A percentile compares a stretch with the other conserved stretches of the same genome.
Evolutionary conservation across 1,140 invertebrate species (phyloP).

Genomic region (Neodiprion fabricii): DNA sequence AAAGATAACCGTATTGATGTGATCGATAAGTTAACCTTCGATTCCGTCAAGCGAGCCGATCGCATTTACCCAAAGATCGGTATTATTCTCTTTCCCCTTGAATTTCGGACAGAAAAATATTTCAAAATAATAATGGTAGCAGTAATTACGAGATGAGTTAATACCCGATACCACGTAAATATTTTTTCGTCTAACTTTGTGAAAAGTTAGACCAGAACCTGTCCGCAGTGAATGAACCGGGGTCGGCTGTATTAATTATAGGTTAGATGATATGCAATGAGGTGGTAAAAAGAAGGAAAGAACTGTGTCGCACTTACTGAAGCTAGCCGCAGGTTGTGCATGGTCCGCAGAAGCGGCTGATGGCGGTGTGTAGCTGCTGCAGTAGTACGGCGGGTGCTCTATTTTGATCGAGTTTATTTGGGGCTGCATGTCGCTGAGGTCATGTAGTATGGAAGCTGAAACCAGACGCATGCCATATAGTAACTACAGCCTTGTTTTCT

Average conservation of each 20-base stretch:
- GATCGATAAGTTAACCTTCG: conserved; percentile 26
- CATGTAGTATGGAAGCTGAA: conserved; percentile 93
- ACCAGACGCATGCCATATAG: conserved; percentile 58
- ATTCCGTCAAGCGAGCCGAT: conserved; percentile 27
- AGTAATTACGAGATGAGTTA: too few relatives aligned
- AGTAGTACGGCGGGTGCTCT: conserved; percentile 90
- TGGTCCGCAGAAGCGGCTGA: conserved; percentile 62
- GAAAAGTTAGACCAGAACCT: not conserved
- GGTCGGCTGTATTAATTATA: too few relatives aligned
- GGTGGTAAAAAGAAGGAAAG: too few relatives aligned
- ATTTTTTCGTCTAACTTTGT: too few relatives aligned
- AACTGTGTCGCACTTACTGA: conserved; percentile 52
- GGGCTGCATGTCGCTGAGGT: conserved; percentile 79
- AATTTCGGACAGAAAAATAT: too few relatives aligned
- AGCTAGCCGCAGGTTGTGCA: conserved; percentile 59
- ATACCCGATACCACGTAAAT: too few relatives aligned
- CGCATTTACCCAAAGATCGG: too few relatives aligned
- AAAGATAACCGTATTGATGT: too few relatives aligned
- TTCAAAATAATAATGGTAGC: too few relatives aligned
- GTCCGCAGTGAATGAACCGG: too few relatives aligned
- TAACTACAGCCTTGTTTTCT: conserved; percentile 3
- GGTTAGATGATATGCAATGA: too few relatives aligned
- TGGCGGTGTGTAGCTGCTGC: conserved; percentile 87
- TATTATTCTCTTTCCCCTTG: too few relatives aligned
- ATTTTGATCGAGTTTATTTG: conserved; percentile 87